A percentile compares a stretch with the other conserved stretches of the same genome.
These are phyloP conservation scores for Melanotaenia boesemani DNA, from an alignment of 2,797 vertebrate genomes.

Conservation along the genomic window DNA sequence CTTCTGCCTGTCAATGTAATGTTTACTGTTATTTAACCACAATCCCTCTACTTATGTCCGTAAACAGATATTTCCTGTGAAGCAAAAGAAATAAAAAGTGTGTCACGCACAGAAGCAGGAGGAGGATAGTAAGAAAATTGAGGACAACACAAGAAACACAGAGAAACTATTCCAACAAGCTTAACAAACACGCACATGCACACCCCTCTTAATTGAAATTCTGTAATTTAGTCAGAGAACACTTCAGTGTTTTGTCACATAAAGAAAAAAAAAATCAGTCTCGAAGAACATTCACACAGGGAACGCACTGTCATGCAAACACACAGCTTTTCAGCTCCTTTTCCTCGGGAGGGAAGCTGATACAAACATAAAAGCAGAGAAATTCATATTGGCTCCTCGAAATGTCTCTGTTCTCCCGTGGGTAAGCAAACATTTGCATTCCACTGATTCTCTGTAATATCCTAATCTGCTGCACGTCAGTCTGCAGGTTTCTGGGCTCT, in stretches of 20 bases:
- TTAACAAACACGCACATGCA: conserved; percentile 10
- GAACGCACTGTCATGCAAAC: neutral
- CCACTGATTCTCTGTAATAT: conserved; percentile 56
- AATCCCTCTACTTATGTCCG: neutral
- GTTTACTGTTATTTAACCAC: conserved; percentile 3
- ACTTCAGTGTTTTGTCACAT: conserved; percentile 51
- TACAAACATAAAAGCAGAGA: conserved; percentile 68
- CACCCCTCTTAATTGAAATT: conserved; percentile 47
- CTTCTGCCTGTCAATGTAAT: neutral
- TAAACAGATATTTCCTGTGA: conserved; percentile 7
- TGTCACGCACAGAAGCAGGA: neutral
- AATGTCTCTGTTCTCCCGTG: conserved; percentile 57
- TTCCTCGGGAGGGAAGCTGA: conserved; percentile 57
- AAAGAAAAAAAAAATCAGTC: conserved; percentile 17
- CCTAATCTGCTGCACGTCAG: conserved; percentile 58
- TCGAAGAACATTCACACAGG: conserved; percentile 17
- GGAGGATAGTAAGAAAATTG: no score
- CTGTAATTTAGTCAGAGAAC: conserved; percentile 34
- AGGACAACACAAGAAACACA: neutral
- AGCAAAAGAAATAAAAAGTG: neutral
- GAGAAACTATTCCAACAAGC: neutral
- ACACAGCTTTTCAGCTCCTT: conserved; percentile 19
- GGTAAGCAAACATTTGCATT: conserved; percentile 65
- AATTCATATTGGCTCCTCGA: conserved; percentile 64
- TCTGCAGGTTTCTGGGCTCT: conserved; percentile 22